Percentiles rank a stretch among this genome's conserved stretches.
Evolutionary conservation across 2,113 vertebrate genomes (phyloP).

Genomic region (Apeltes quadracus): DNA sequence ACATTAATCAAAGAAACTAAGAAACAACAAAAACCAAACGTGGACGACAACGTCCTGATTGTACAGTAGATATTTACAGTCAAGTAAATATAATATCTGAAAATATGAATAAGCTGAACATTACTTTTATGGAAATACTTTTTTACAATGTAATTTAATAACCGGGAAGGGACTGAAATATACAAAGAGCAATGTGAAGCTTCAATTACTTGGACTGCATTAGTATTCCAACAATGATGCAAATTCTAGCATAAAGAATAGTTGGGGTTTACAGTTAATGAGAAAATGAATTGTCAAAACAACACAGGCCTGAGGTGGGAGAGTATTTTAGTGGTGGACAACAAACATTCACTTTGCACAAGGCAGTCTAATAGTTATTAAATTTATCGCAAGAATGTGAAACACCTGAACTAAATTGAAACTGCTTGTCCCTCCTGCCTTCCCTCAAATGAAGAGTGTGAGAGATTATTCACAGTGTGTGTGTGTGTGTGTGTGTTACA

Average conservation of each 20-base stretch:
- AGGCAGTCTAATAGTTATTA: constrained; percentile 34
- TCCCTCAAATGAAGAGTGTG: constrained; percentile 51
- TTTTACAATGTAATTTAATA: constrained; percentile 30
- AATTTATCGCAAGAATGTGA: constrained; percentile 45
- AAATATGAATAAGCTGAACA: background rate
- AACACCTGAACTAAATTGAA: constrained; percentile 49
- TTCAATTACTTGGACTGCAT: constrained; percentile 43
- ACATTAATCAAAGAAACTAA: background rate
- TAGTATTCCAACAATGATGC: constrained; percentile 50
- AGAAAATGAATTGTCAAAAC: constrained; percentile 62
- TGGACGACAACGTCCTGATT: background rate
- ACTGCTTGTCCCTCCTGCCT: constrained; percentile 46
- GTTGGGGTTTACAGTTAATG: constrained; percentile 55
- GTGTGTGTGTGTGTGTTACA: constrained; percentile 69
- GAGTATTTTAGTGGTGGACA: constrained; percentile 24
- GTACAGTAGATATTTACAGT: background rate
- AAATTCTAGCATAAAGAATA: constrained; percentile 46
- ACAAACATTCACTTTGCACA: constrained; percentile 40
- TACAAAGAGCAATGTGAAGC: constrained; percentile 3
- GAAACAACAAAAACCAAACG: background rate
- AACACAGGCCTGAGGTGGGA: constrained; percentile 50
- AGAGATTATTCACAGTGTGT: constrained; percentile 59
- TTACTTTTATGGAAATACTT: background rate
- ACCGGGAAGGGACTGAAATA: constrained; percentile 5
- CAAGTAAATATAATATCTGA: background rate